Evolutionary conservation across 2,113 vertebrate genomes (phyloP), one percentile per base, ranked within the genome.

Genomic region (Rhodinocichla rosea): DNA sequence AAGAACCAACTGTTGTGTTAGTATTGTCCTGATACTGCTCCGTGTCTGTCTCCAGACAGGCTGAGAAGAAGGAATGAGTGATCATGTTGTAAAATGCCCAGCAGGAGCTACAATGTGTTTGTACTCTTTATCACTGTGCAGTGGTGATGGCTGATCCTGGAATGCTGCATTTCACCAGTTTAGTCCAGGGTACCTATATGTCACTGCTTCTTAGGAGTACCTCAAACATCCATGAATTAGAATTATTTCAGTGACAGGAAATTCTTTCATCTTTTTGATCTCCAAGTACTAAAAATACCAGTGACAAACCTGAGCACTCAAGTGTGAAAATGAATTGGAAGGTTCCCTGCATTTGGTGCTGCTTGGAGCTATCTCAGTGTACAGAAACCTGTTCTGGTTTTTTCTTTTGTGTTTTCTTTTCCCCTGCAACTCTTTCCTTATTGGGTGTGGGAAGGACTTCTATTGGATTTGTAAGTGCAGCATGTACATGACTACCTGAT

Each of bases 401-500:
- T 42, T 74, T 17, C 11, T 73, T 89, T 35, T 24, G 44, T 55
- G 26, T 18, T 40, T 90, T 80, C n/a, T 73, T 88, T 80, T 74
- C 4, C 23, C 30, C 59, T 80, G 44, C 37, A 63, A 45, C 5
- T 11, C 77, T 79, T 75, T 35, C 14, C n/a, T 76, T 80, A 12
- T 23, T 68, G 57, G 27, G 8, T 9, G 0, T 28, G 60, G 24
- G n/a, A 57, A 56, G 40, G 47, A 11, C 10, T 77, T 67, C 59
- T 24, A 0, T 21, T 27, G 7, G 22, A 37, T 17, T 55, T 73
- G 8, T 40, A 86, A 74, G 10, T 15, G 18, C 47, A 67, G 4
- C 47, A 26, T 39, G 63, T 67, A 37, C 20, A 9, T 0, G 0
- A 47, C 21, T 63, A 33, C 17, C 44, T 67, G 27, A 33, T 67